Conservation (phyloP, 2,888 invertebrate species). For the Andrena haemorrhoa region DNA sequence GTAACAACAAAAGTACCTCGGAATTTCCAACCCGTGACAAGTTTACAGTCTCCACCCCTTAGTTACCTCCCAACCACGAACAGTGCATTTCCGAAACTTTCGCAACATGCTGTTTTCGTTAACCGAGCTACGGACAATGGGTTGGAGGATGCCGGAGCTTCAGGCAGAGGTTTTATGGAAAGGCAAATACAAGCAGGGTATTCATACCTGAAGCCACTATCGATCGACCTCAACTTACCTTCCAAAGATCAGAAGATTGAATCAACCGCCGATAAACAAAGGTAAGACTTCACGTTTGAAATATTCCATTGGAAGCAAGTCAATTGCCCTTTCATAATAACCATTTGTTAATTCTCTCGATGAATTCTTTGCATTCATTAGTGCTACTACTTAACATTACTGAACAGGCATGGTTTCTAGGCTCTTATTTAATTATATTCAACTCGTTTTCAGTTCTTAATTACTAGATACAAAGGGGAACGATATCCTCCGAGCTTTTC, state of each 20-base stretch:
- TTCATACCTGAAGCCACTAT: conserved; percentile 47
- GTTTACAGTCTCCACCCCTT: conserved; percentile 33
- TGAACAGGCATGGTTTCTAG: too few relatives aligned
- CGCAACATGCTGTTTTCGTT: conserved; percentile 49
- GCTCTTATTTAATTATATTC: too few relatives aligned
- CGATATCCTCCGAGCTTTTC: too few relatives aligned
- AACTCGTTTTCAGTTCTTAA: too few relatives aligned
- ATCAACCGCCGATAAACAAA: conserved; percentile 33
- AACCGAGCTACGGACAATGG: conserved; percentile 41
- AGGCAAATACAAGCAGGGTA: conserved; percentile 34
- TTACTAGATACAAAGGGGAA: too few relatives aligned
- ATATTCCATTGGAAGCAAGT: neutral
- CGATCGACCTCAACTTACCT: conserved; percentile 44
- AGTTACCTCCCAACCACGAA: conserved; percentile 48
- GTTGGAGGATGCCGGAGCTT: conserved; percentile 5
- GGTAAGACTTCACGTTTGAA: conserved; percentile 38
- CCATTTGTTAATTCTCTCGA: too few relatives aligned
- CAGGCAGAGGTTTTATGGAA: conserved; percentile 4
- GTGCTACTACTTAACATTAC: too few relatives aligned
- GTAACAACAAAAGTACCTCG: conserved; percentile 42
- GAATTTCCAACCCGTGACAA: conserved; percentile 30
- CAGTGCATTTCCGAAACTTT: conserved; percentile 38
- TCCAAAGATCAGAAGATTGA: conserved; percentile 31
- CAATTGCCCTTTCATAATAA: neutral
- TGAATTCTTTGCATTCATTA: too few relatives aligned